A percentile compares a stretch with the other conserved stretches of the same genome.
Evolutionary conservation across 2,797 vertebrate genomes (phyloP).

Genomic region (Masticophis lateralis): DNA sequence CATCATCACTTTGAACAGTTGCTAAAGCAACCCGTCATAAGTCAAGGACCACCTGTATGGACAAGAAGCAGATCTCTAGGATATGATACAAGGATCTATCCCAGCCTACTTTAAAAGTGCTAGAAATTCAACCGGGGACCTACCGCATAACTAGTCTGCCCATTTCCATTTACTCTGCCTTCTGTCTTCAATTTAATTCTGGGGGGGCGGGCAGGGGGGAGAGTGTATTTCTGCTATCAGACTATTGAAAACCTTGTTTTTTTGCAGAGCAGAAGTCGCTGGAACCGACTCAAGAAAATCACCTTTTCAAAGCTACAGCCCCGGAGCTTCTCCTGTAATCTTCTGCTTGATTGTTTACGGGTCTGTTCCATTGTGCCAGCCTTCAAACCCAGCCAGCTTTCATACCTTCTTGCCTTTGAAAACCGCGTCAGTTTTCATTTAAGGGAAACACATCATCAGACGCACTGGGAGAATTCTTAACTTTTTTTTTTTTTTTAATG

Average conservation of each 20-base stretch:
- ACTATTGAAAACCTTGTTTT: background rate
- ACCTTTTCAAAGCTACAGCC: background rate
- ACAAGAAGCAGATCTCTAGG: background rate
- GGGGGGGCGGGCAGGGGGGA: too few relatives aligned
- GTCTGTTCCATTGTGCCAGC: background rate
- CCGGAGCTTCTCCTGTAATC: background rate
- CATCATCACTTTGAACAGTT: too few relatives aligned
- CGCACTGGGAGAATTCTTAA: background rate
- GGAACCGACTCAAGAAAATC: background rate
- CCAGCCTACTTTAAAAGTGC: background rate
- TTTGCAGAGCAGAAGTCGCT: background rate
- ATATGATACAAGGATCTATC: background rate
- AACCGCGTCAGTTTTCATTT: background rate
- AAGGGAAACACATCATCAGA: slow-evolving; percentile 13
- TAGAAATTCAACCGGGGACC: background rate
- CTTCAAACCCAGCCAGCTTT: background rate
- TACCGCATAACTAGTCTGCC: background rate
- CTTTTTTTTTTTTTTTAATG: background rate
- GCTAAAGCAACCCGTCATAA: too few relatives aligned
- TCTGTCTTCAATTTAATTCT: background rate
- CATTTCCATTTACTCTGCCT: background rate
- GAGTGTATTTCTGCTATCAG: background rate
- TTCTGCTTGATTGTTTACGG: background rate
- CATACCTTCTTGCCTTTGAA: slow-evolving; percentile 9
- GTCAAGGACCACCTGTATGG: too few relatives aligned